These are phyloP conservation scores for Bufo bufo DNA, from an alignment of 2,113 vertebrate species.

Conservation along the genomic window DNA sequence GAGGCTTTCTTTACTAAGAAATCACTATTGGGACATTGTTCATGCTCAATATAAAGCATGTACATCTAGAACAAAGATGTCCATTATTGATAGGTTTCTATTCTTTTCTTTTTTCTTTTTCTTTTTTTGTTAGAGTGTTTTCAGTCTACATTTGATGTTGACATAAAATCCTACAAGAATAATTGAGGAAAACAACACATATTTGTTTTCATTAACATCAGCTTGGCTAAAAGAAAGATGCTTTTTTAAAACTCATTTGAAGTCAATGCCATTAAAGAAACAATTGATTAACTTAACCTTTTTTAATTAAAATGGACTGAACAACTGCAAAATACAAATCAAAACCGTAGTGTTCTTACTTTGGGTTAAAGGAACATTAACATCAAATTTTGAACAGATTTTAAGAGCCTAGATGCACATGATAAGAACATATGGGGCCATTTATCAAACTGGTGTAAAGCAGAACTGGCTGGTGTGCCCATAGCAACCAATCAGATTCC, in stretches of 20 bases:
- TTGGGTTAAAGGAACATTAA: constrained; percentile 42
- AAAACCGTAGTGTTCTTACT: constrained; percentile 37
- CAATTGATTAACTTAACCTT: constrained; percentile 64
- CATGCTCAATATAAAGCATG: constrained; percentile 7
- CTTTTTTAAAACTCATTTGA: constrained; percentile 66
- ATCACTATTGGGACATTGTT: constrained; percentile 1
- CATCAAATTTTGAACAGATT: too few species aligned
- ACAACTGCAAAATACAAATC: constrained; percentile 67
- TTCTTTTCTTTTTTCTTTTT: neutral
- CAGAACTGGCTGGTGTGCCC: too few species aligned
- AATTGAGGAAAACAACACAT: constrained; percentile 1
- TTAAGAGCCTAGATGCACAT: too few species aligned
- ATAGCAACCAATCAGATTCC: too few species aligned
- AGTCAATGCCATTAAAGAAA: constrained; percentile 70
- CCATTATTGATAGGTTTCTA: constrained; percentile 1
- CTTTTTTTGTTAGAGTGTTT: neutral
- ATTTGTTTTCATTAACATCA: constrained; percentile 48
- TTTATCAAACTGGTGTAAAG: too few species aligned
- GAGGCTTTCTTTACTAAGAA: neutral
- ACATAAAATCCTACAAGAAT: constrained; percentile 28
- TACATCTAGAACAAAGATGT: constrained; percentile 17
- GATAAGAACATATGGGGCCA: too few species aligned
- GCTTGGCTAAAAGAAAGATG: constrained; percentile 29
- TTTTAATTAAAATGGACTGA: constrained; percentile 66
- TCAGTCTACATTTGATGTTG: constrained; percentile 9